Evolutionary conservation across 2,888 invertebrate genomes (phyloP).

Genomic region (Venustoraphidia nigricollis): DNA sequence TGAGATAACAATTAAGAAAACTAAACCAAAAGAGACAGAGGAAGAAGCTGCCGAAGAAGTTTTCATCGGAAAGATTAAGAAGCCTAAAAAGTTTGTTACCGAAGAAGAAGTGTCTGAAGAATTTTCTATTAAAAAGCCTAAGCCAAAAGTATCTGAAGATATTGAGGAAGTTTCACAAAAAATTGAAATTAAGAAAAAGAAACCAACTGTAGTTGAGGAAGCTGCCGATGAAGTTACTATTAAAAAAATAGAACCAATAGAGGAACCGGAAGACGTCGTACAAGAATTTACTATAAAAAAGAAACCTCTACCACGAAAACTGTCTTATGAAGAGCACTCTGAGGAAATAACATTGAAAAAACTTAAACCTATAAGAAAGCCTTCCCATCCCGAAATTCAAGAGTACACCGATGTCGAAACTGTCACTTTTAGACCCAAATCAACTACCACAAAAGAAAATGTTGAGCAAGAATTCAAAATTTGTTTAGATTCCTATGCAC

Average conservation of each 20-base stretch:
- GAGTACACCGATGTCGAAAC: constrained; percentile 62
- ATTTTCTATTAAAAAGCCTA: constrained; percentile 18
- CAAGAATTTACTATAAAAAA: constrained; percentile 38
- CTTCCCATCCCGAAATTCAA: constrained; percentile 44
- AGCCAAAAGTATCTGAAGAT: constrained; percentile 12
- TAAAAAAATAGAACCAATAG: constrained; percentile 16
- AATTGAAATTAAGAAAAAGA: constrained; percentile 19
- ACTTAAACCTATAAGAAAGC: constrained; percentile 48
- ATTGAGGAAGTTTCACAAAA: constrained; percentile 17
- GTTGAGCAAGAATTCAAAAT: constrained; percentile 84
- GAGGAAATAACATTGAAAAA: constrained; percentile 61
- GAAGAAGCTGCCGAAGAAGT: constrained; percentile 18
- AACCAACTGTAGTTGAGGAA: constrained; percentile 15
- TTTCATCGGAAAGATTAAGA: constrained; percentile 12
- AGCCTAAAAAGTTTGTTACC: constrained; percentile 12
- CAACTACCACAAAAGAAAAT: constrained; percentile 66
- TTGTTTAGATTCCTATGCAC: constrained; percentile 68
- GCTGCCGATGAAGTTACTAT: constrained; percentile 13
- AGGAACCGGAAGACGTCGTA: constrained; percentile 22
- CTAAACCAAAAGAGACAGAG: constrained; percentile 26
- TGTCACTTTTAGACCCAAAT: constrained; percentile 64
- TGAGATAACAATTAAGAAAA: constrained; percentile 14
- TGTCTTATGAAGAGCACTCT: constrained; percentile 38
- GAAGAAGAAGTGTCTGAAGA: constrained; percentile 19
- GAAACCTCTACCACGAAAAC: constrained; percentile 32